Conservation (phyloP, 2,113 vertebrate species). For the Tychaedon coryphoeus region DNA sequence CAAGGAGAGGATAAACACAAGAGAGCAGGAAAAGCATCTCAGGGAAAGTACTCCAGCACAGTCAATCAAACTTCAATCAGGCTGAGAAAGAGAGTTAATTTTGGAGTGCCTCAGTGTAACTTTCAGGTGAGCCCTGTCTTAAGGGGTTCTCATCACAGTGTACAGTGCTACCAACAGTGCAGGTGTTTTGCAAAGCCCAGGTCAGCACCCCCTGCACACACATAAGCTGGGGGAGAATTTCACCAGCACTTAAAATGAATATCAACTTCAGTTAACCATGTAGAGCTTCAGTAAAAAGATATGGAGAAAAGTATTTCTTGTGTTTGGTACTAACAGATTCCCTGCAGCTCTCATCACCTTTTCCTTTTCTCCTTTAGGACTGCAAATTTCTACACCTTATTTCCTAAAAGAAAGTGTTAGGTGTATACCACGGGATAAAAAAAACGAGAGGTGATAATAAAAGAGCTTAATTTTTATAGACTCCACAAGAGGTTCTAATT, state of each 20-base stretch:
- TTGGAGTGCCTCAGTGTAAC: not conserved
- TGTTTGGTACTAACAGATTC: not conserved
- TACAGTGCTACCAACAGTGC: not conserved
- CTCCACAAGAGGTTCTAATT: not conserved
- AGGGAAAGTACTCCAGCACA: not conserved
- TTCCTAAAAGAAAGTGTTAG: not conserved
- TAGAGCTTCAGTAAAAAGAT: not conserved
- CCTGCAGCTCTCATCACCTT: not conserved
- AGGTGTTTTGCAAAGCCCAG: not conserved
- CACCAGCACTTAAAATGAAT: not conserved
- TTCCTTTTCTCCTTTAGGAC: not conserved
- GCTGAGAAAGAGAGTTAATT: not conserved
- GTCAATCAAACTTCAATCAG: not conserved
- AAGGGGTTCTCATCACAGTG: not conserved
- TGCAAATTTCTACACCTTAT: not conserved
- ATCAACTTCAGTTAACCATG: not conserved
- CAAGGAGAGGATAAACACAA: not conserved
- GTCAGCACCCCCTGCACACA: not conserved
- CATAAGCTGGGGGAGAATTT: not conserved
- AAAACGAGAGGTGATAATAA: conserved; percentile 18
- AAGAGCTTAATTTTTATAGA: conserved; percentile 35
- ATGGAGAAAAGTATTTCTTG: not conserved
- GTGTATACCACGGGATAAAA: not conserved
- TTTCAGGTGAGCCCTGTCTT: not conserved
- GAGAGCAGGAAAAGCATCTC: not conserved